Evolutionary conservation across 2,888 invertebrate species (phyloP).

Genomic region (Lasius fuliginosus): DNA sequence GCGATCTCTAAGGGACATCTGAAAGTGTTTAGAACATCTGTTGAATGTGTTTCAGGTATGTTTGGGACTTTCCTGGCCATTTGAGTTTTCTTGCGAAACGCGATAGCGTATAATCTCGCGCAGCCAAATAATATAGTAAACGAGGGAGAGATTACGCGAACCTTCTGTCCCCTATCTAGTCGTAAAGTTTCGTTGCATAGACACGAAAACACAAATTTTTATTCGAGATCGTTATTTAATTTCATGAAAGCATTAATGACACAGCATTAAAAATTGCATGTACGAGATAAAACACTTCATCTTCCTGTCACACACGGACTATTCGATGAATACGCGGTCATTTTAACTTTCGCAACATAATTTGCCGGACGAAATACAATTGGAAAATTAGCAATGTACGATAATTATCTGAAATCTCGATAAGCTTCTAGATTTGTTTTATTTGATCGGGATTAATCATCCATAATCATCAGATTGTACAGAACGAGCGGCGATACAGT

Average conservation of each 20-base stretch:
- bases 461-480: conserved; percentile 8
- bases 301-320: neutral
- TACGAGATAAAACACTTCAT: neutral
- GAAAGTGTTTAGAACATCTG: neutral
- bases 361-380: neutral
- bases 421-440: neutral
- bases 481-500: neutral
- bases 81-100: conserved; percentile 1
- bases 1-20: neutral
- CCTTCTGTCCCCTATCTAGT: neutral
- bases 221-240: neutral
- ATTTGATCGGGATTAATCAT: neutral
- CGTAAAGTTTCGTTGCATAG: neutral
- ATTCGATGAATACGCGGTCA: neutral
- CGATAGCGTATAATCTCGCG: conserved; percentile 13
- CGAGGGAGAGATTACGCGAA: neutral
- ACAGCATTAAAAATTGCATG: neutral
- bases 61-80: neutral
- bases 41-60: neutral
- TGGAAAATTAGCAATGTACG: neutral
- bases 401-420: conserved; percentile 23
- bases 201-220: conserved; percentile 5
- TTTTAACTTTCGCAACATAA: neutral
- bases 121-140: neutral
- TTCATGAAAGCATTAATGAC: neutral